These are phyloP conservation scores for Eudasyphora cyanicolor DNA, from an alignment of 2,888 invertebrate species.

Conservation along the genomic window DNA sequence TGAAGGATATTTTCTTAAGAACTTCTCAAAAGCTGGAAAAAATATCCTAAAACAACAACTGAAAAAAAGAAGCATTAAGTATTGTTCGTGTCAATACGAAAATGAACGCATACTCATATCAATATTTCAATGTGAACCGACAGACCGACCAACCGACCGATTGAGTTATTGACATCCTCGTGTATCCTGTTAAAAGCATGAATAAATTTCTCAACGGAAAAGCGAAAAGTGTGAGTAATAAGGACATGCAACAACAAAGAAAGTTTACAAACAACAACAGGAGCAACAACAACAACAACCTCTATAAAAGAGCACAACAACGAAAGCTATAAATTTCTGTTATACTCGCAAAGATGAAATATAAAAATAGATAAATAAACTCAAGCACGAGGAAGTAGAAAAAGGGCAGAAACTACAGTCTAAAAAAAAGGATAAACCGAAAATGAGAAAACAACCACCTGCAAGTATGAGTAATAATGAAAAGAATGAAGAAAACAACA, in stretches of 20 bases:
- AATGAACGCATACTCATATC: slow-evolving; percentile 18
- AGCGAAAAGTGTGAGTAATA: slow-evolving; percentile 49
- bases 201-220: slow-evolving; percentile 42
- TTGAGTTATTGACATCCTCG: slow-evolving; percentile 16
- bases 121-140: slow-evolving; percentile 42
- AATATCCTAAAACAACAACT: slow-evolving; percentile 33
- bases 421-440: background rate
- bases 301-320: background rate
- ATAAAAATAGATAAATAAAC: background rate
- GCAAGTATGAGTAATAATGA: slow-evolving; percentile 50
- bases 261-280: background rate
- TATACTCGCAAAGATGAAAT: slow-evolving; percentile 19
- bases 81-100: slow-evolving; percentile 32
- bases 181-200: slow-evolving; percentile 39
- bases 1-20: background rate
- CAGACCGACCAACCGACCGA: too few species aligned
- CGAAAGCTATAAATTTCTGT: slow-evolving; percentile 47
- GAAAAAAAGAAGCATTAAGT: slow-evolving; percentile 26
- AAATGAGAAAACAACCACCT: slow-evolving; percentile 49
- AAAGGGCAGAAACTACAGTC: background rate
- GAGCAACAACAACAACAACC: background rate
- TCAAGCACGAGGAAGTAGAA: background rate
- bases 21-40: background rate
- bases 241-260: background rate
- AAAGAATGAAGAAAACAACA: background rate